Conservation (phyloP, 1,140 invertebrate species). For the Eufriesea mexicana region DNA sequence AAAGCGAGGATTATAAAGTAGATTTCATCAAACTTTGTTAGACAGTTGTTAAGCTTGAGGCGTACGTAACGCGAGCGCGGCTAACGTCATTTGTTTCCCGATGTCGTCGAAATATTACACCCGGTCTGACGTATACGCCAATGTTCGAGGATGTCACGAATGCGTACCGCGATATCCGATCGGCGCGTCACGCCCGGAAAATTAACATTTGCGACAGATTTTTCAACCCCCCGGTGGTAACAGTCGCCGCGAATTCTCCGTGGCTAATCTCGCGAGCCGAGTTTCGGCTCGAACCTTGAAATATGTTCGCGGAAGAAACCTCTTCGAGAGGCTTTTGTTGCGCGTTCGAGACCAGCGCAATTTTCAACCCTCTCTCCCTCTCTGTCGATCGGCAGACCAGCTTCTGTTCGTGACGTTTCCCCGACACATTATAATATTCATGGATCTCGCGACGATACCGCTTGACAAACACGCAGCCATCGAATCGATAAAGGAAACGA, state of each 20-base stretch:
- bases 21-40: conserved; percentile 47
- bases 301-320: not conserved
- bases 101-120: conserved; percentile 30
- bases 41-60: conserved; percentile 37
- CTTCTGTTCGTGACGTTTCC: not conserved
- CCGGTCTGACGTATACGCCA: not conserved
- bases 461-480: not conserved
- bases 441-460: not conserved
- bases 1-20: conserved; percentile 29
- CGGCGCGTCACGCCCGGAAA: conserved; percentile 29
- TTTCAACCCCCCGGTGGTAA: conserved; percentile 22
- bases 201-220: conserved; percentile 16
- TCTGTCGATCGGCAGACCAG: not conserved
- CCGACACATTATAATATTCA: conserved; percentile 5
- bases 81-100: conserved; percentile 30
- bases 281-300: not conserved
- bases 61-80: not conserved
- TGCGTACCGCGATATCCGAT: conserved; percentile 1
- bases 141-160: not conserved
- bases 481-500: not conserved
- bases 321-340: not conserved
- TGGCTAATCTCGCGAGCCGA: not conserved
- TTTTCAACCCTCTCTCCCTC: not conserved
- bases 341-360: not conserved
- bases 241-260: not conserved